Base-by-base conservation (phyloP, 2,797 vertebrate species). In the Falco concolor region DNA sequence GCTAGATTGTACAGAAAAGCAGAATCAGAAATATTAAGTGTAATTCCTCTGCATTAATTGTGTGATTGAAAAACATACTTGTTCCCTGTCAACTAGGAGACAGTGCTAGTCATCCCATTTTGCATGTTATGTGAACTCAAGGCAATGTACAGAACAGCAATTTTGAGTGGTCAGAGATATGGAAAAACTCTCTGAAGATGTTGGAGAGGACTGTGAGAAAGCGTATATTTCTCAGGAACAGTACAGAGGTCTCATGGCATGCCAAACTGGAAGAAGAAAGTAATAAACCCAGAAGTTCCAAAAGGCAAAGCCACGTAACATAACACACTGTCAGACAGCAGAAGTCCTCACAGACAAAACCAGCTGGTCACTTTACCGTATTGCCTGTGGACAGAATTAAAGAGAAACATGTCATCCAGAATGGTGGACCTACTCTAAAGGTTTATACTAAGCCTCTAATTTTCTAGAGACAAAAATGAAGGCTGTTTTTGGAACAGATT, bases 201-300 rank as follows among this genome's bases (percentile, higher is more conserved):
- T n/a, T 24, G 13, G 27, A 50, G 57, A 44, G 23, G 60, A 27
- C 38, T 34, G 17, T 30, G 53, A 78, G 25, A 73, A 60, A 67
- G 53, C 1, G 0, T 7, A 2, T 60, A 5, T 36, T 38, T 45
- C 53, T 32, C 28, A 75, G 47, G 61, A 88, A 53, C 0, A 1
- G 34, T 8, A 27, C 32, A 25, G 30, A 54, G 40, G 47, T 54
- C 42, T 47, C 8, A 0, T 6, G 13, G 30, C 47, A 34, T 4
- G 6, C 13, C 34, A 23, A 60, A 60, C 13, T 25, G 53, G 53
- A 54, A 82, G 40, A 38, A 61, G 34, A 89, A 68, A 61, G 47
- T 16, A 36, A 14, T 20, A 42, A 61, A 60, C 6, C 30, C 47
- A 61, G 70, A 54, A 22, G 34, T 8, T 69, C 25, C 1, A 7